Evolutionary conservation across 2,888 invertebrate species (phyloP), one percentile per base, ranked within the genome.

Genomic region (Drosophila subsilvestris): DNA sequence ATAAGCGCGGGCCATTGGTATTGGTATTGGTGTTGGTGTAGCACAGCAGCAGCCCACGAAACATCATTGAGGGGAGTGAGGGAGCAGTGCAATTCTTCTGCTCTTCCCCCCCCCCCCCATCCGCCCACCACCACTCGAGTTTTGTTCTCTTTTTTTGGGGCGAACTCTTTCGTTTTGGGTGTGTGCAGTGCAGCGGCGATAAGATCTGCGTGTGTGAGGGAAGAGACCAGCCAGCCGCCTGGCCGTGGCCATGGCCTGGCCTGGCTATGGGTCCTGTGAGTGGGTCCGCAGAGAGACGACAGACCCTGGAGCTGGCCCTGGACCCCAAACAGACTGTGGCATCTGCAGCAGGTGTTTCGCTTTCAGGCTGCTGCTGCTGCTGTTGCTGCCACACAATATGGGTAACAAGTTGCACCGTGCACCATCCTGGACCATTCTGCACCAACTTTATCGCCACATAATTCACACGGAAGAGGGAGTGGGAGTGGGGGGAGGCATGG

Each of bases 341-440:
- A 86, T 79, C 79, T 85, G 86, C 84, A 87, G 87, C 87, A 87
- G 84, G 84, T 87, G 83, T 86, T 83, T 83, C 67, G 80, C 78
- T 78, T 71, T 72, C 76, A 66, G 73, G 63, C 63, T 60, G 72
- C 32, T 32, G 32, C 29, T 63, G 47, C 58, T 43, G 20, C 10
- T 22, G 57, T 48, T 55, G 56, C 53, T 59, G 65, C 73, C 65
- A 79, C 79, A 86, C 86, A 84, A 84, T 80, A 80, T 79, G 84
- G 82, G 82, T 85, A 81, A 80, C 80, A 77, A 86, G 80, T 78
- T 75, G 74, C 76, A 66, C 78, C 73, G 67, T 75, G 73, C 76
- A 65, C 78, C 73, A 72, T 74, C 74, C 80, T 78, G 78, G n/a
- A n/a, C 37, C 37, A n/a, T 37, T 37, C 37, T 37, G 37, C 37